Conservation (phyloP, 2,797 vertebrate genomes). For the Chelon labrosus region DNA sequence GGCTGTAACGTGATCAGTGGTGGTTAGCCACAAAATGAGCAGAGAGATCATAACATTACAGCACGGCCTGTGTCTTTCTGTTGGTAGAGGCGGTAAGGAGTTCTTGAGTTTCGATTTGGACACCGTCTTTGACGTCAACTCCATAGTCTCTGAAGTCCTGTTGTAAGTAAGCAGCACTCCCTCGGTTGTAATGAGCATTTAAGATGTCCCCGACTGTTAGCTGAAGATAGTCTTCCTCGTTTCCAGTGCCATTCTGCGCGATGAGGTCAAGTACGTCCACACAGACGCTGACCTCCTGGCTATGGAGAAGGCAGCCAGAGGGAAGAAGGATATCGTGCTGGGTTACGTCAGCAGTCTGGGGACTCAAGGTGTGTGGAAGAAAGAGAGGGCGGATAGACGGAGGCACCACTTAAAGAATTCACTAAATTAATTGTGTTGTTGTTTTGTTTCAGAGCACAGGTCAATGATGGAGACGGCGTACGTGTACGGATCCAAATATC, state of each 20-base stretch:
- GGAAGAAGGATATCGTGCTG: constrained; percentile 88
- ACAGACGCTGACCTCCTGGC: constrained; percentile 86
- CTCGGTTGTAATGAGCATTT: no score
- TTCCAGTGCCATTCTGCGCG: constrained; percentile 91
- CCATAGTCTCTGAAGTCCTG: constrained; percentile 92
- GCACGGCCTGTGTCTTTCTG: constrained; percentile 5
- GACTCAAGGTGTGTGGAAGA: constrained; percentile 86
- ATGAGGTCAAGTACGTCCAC: constrained; percentile 92
- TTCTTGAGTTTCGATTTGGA: constrained; percentile 91
- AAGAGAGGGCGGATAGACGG: not conserved
- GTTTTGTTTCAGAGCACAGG: constrained; percentile 85
- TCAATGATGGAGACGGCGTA: constrained; percentile 96
- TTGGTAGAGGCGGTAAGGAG: constrained; percentile 85
- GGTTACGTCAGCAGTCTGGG: constrained; percentile 91
- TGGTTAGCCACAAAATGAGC: no score
- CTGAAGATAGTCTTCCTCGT: not conserved
- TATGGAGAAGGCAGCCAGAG: constrained; percentile 87
- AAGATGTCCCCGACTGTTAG: no score
- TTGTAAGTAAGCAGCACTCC: constrained; percentile 89
- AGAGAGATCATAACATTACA: not conserved
- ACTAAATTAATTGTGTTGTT: constrained; percentile 9
- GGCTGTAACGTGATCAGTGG: not conserved
- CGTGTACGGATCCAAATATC: constrained; percentile 91
- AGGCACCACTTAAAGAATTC: not conserved
- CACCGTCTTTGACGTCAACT: constrained; percentile 91